These are phyloP conservation scores for Cynaeus angustus DNA, from an alignment of 2,888 invertebrate genomes.

Conservation along the genomic window DNA sequence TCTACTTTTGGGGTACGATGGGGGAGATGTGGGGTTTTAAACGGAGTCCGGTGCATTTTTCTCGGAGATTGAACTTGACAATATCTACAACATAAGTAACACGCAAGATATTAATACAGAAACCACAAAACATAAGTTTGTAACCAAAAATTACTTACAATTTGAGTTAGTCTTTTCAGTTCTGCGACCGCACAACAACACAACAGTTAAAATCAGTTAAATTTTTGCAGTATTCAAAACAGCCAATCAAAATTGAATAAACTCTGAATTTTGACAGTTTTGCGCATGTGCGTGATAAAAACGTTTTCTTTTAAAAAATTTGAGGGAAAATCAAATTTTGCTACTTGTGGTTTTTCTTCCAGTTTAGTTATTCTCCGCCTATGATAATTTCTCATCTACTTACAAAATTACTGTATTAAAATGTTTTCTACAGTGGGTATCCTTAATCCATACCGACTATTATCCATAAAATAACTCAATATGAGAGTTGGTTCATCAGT, in stretches of 20 bases:
- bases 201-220: conserved; percentile 15
- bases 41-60: conserved; percentile 55
- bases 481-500: too few relatives aligned
- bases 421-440: too few relatives aligned
- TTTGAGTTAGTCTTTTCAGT: background rate
- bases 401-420: too few relatives aligned
- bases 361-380: too few relatives aligned
- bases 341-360: too few relatives aligned
- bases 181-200: background rate
- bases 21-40: conserved; percentile 57
- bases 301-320: background rate
- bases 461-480: too few relatives aligned
- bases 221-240: conserved; percentile 15
- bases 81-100: background rate
- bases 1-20: conserved; percentile 49
- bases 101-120: too few relatives aligned
- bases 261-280: background rate
- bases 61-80: too few relatives aligned
- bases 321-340: too few relatives aligned
- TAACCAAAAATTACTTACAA: background rate
- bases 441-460: too few relatives aligned
- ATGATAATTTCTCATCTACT: too few relatives aligned
- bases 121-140: background rate
- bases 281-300: background rate
- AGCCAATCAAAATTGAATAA: conserved; percentile 7